Evolutionary conservation across 2,888 invertebrate genomes (phyloP).

Genomic region (Parnassius mnemosyne): DNA sequence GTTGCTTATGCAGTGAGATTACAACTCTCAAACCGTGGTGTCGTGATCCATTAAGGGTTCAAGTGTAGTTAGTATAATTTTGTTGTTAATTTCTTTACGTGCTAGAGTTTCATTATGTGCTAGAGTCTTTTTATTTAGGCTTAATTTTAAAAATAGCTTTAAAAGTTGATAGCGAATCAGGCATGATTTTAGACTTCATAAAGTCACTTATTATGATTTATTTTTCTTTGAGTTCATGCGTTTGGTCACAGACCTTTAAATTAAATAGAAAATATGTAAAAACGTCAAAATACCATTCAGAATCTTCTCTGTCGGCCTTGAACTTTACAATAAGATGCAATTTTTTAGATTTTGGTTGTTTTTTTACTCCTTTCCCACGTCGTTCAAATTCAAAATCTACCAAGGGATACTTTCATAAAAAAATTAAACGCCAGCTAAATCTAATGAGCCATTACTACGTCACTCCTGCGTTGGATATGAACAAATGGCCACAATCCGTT

Average conservation of each 20-base stretch:
- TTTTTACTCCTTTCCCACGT: neutral
- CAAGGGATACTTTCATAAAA: neutral
- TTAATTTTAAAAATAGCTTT: constrained; percentile 21
- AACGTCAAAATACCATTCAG: constrained; percentile 2
- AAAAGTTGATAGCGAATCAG: constrained; percentile 24
- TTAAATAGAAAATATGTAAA: constrained; percentile 1
- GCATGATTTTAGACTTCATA: constrained; percentile 25
- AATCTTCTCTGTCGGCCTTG: neutral
- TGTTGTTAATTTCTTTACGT: no score
- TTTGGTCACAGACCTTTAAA: constrained; percentile 1
- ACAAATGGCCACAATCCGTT: neutral
- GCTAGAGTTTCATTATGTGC: no score
- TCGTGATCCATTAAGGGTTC: neutral
- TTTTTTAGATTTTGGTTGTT: constrained; percentile 8
- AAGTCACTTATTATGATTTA: constrained; percentile 14
- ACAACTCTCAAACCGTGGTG: constrained; percentile 29
- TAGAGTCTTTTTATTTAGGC: neutral
- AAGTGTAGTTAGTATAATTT: constrained; percentile 1
- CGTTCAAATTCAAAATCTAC: neutral
- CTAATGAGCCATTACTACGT: constrained; percentile 1
- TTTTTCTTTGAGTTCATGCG: constrained; percentile 1
- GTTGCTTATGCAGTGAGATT: constrained; percentile 35
- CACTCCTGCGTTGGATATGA: neutral
- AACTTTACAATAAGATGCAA: constrained; percentile 2
- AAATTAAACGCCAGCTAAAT: constrained; percentile 14